Evolutionary conservation across 2,888 invertebrate species (phyloP), one percentile per base, ranked within the genome.

Genomic region (Cetonia aurata): DNA sequence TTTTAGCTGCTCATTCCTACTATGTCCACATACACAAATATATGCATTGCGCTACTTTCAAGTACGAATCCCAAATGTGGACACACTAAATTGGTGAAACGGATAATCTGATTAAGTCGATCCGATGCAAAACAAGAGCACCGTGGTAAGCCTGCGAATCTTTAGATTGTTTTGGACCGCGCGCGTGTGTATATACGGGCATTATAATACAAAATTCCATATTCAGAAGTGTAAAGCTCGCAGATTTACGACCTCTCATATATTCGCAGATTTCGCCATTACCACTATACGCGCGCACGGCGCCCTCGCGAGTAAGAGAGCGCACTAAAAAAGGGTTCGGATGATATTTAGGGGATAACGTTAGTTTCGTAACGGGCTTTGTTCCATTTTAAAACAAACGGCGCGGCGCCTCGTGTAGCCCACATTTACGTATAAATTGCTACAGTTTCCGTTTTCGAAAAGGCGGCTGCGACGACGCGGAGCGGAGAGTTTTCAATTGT

Each of bases 341-440:
- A 69, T 62, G 69, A 69, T 60, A 69, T 69, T 69, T 65, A 69
- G 60, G 62, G 62, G 69, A 69, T 69, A 69, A 69, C 60, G 57
- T 69, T 60, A 60, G 69, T 69, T 53, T 69, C 69, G 62, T 31
- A 55, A 50, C 56, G 37, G 69, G 69, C 62, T 65, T 67, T 65
- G 52, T 72, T 65, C 62, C 66, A 55, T 70, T 73, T 73, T 72
- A 74, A 73, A 76, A 75, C 76, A 77, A 76, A 75, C 72, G 73
- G 72, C 73, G 75, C 73, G 75, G 25, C 25, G 25, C 25, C 72
- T 46, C 62, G 62, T 52, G 62, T 50, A 37, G 75, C 72, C 73
- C 75, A 75, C 78, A 79, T 79, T 78, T 77, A 76, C 75, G 77
- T 78, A 76, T 77, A 79, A 80, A 80, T 79, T 79, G 79, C 77